Evolutionary conservation across 2,113 vertebrate species (phyloP), one percentile per base, ranked within the genome.

Genomic region (Sinocyclocheilus anophthalmus): DNA sequence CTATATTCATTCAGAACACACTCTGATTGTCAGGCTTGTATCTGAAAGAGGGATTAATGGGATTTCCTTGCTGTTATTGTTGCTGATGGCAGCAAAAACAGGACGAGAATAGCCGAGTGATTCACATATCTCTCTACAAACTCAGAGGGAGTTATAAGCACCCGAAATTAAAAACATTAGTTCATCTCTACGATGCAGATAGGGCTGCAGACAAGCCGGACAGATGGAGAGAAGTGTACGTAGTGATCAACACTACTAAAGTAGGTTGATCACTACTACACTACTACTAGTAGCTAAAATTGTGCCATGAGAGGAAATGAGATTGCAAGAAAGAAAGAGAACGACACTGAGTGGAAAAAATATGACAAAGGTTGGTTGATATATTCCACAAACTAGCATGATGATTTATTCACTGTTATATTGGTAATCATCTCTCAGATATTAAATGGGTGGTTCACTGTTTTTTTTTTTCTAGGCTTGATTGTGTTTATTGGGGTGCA

Each of bases 21-120:
- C 13, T 18, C 16, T 30, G 24, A 10, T 16, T 26, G 18, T 30
- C 48, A 53, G 45, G 11, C 73, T 76, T 8, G n/a, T 26, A 76
- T 76, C 75, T 53, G 75, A 53, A 76, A 50, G 12, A 53, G 73
- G 13, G 18, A 76, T 76, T 14, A 76, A 24, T 50, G 75, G 75
- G 75, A 76, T 30, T 76, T 30, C 48, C 75, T 76, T 7, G 48
- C 13, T 53, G 75, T 10, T 53, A 48, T 59, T 76, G 75, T 26
- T 76, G 75, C 75, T 76, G 48, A 76, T 53, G 75, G 48, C 75
- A 30, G 24, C 75, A 80, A 33, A 59, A 80, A 61, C 1, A 8
- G 20, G 55, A 59, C 8, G 8, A 78, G 26, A 57, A 78, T 22
- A 22, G 30, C 50, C 0, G 0, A 78, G 53, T 78, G 76, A 78